phyloP scores from a whole-genome alignment of 2,888 invertebrate species.

The Thalpophila matura region DNA sequence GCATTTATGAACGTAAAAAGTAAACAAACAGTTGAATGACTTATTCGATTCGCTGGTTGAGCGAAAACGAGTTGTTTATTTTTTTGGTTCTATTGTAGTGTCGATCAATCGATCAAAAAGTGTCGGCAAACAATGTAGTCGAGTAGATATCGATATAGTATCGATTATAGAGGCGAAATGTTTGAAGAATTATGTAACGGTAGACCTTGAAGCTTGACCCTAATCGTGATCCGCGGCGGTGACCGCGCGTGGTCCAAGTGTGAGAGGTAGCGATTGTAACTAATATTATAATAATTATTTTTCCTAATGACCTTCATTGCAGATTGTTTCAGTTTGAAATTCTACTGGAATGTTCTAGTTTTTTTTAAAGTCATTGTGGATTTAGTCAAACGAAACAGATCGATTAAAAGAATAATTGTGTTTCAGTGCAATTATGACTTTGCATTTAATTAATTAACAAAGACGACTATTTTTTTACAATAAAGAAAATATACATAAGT shows the following conservation, averaged over 20 bases:
- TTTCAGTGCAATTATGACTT: neutral
- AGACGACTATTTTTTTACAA: neutral
- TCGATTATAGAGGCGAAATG: conserved; percentile 80
- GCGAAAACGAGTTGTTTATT: conserved; percentile 48
- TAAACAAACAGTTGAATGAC: conserved; percentile 55
- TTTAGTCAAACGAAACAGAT: neutral
- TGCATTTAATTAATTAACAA: neutral
- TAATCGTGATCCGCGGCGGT: conserved; percentile 81
- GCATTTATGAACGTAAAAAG: conserved; percentile 33
- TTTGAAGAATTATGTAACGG: conserved; percentile 83
- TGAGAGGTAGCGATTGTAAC: conserved; percentile 68
- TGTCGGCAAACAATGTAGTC: conserved; percentile 58
- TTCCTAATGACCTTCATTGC: conserved; percentile 47
- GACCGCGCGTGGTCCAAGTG: conserved; percentile 76
- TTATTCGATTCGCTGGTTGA: conserved; percentile 51
- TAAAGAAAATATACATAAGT: neutral
- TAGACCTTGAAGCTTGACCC: conserved; percentile 88
- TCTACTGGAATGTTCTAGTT: conserved; percentile 15
- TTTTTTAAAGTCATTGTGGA: conserved; percentile 5
- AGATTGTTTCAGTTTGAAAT: conserved; percentile 19
- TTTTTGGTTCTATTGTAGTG: conserved; percentile 58
- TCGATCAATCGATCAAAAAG: conserved; percentile 57
- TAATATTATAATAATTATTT: conserved; percentile 21
- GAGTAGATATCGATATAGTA: conserved; percentile 67
- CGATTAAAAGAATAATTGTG: neutral